A percentile compares a stretch with the other conserved stretches of the same genome.
These are phyloP conservation scores for Caenorhabditis auriculariae DNA, from an alignment of 2,888 invertebrate genomes.

Conservation along the genomic window DNA sequence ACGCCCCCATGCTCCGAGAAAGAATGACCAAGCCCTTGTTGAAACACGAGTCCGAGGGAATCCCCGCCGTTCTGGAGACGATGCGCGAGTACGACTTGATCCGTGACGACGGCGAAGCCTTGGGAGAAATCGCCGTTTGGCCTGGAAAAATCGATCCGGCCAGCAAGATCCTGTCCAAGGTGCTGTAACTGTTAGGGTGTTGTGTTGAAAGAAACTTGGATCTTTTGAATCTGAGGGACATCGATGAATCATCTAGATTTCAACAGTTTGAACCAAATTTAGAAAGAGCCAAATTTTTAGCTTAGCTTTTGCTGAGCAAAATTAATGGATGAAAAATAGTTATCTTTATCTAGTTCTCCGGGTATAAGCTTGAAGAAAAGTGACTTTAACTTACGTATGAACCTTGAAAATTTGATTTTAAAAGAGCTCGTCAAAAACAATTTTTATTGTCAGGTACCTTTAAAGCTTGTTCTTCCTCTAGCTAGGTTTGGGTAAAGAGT, in stretches of 20 bases:
- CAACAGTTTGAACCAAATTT: too few relatives aligned
- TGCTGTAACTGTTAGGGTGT: conserved; percentile 24
- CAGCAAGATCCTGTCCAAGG: conserved; percentile 71
- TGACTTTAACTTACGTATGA: too few relatives aligned
- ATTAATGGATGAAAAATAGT: too few relatives aligned
- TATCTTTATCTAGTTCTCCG: too few relatives aligned
- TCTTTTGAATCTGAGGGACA: background rate
- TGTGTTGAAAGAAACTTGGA: background rate
- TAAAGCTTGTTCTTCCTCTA: background rate
- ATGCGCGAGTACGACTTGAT: conserved; percentile 76
- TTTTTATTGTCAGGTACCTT: too few relatives aligned
- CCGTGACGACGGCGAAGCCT: conserved; percentile 86
- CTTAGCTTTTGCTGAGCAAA: too few relatives aligned
- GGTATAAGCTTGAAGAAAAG: too few relatives aligned
- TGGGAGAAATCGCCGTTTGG: conserved; percentile 85
- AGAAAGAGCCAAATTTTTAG: too few relatives aligned
- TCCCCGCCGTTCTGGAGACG: conserved; percentile 32
- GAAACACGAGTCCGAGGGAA: conserved; percentile 64
- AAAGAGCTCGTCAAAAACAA: too few relatives aligned
- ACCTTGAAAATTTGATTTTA: too few relatives aligned
- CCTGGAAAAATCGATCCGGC: conserved; percentile 71
- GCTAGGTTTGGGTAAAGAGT: background rate
- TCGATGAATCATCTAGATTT: too few relatives aligned
- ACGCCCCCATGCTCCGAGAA: conserved; percentile 78
- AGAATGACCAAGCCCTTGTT: conserved; percentile 78